These are phyloP conservation scores for Teleopsis dalmanni DNA, from an alignment of 1,140 invertebrate genomes.

Conservation along the genomic window DNA sequence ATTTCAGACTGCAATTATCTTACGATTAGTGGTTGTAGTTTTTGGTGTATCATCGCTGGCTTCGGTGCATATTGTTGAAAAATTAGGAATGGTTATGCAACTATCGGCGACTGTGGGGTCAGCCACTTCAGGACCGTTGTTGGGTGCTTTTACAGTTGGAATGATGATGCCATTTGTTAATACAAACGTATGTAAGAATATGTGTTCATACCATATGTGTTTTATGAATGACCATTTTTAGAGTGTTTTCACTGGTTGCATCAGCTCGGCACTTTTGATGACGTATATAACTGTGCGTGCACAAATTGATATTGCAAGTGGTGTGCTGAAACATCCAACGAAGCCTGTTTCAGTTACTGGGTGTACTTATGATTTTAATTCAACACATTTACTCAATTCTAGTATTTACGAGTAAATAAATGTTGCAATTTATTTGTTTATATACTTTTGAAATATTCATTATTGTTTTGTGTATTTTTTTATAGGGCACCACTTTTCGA, in stretches of 20 bases:
- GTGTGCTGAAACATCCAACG: slow-evolving; percentile 15
- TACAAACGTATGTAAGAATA: slow-evolving; percentile 44
- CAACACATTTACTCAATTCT: too few species aligned
- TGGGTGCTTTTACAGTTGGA: slow-evolving; percentile 76
- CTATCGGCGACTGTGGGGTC: slow-evolving; percentile 69
- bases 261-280: slow-evolving; percentile 14
- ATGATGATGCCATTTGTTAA: slow-evolving; percentile 76
- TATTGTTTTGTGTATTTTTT: background rate
- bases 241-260: slow-evolving; percentile 25
- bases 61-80: slow-evolving; percentile 60
- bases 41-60: slow-evolving; percentile 58
- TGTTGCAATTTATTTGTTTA: too few species aligned
- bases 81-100: slow-evolving; percentile 63
- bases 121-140: slow-evolving; percentile 71
- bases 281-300: slow-evolving; percentile 22
- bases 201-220: slow-evolving; percentile 36
- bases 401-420: too few species aligned
- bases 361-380: slow-evolving; percentile 19
- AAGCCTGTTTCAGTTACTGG: slow-evolving; percentile 25
- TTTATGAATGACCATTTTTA: slow-evolving; percentile 3
- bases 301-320: slow-evolving; percentile 23
- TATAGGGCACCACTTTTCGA: background rate
- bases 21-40: slow-evolving; percentile 55
- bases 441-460: too few species aligned
- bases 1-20: slow-evolving; percentile 52